A percentile compares a stretch with the other conserved stretches of the same genome.
Evolutionary conservation across 2,888 invertebrate genomes (phyloP).

Genomic region (Oscheius sp.): DNA sequence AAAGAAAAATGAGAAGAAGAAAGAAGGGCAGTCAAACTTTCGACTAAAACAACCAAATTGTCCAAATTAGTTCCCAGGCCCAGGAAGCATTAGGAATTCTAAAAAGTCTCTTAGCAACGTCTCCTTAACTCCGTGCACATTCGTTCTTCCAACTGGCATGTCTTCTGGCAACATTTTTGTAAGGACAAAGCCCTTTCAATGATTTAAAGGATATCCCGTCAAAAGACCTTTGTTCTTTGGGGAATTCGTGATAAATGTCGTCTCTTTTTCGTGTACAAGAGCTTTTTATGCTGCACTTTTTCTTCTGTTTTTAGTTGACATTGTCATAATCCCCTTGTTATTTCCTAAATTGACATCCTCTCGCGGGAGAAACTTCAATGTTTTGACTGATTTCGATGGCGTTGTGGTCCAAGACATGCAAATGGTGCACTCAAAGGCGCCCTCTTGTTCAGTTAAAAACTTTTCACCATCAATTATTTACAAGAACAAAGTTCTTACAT

Average conservation of each 20-base stretch:
- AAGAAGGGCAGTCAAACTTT: not conserved
- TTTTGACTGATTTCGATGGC: conserved; percentile 2
- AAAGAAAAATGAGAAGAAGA: too few species aligned
- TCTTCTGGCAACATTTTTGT: conserved; percentile 16
- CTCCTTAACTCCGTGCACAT: not conserved
- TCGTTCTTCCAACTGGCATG: not conserved
- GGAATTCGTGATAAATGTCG: conserved; percentile 19
- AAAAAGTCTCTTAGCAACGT: conserved; percentile 19
- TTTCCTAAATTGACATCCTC: not conserved
- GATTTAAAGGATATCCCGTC: not conserved
- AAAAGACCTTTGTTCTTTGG: conserved; percentile 10
- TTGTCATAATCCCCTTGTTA: conserved; percentile 14
- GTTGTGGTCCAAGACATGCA: conserved; percentile 1
- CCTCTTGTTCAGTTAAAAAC: not conserved
- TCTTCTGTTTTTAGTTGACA: not conserved
- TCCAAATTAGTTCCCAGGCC: too few species aligned
- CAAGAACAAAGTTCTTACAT: not conserved
- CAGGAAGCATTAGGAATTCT: not conserved
- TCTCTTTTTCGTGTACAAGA: not conserved
- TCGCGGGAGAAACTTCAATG: not conserved
- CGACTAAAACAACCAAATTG: too few species aligned
- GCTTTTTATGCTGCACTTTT: not conserved
- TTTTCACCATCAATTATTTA: not conserved
- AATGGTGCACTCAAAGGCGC: not conserved
- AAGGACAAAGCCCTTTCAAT: conserved; percentile 18